phyloP scores from a whole-genome alignment of 1,140 invertebrate species.

The Lineus longissimus region DNA sequence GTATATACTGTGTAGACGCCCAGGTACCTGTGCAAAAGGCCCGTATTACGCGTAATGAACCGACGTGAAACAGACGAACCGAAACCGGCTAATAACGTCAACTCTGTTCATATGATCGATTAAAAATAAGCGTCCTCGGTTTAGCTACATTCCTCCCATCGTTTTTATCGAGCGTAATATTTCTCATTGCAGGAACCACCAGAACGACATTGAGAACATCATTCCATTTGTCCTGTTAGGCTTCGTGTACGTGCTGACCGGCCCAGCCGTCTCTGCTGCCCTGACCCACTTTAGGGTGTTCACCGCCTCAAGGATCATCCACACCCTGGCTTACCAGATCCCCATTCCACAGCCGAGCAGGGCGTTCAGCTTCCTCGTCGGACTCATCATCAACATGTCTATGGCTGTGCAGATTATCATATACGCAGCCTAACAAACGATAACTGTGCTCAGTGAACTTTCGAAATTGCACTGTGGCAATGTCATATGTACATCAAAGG shows the following conservation, averaged over 20 bases:
- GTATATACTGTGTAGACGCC: too few species aligned
- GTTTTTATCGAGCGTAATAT: neutral
- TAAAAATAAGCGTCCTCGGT: neutral
- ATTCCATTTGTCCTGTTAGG: slow-evolving; percentile 62
- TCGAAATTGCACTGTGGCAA: too few species aligned
- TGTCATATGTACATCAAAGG: too few species aligned
- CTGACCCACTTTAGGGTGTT: slow-evolving; percentile 61
- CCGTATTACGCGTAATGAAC: too few species aligned
- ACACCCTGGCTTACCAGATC: slow-evolving; percentile 61
- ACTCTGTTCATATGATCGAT: neutral
- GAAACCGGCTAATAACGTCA: neutral
- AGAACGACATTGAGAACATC: slow-evolving; percentile 70
- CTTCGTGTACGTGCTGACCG: slow-evolving; percentile 61
- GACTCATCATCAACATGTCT: slow-evolving; percentile 55
- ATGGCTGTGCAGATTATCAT: slow-evolving; percentile 47
- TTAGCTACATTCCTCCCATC: slow-evolving; percentile 5
- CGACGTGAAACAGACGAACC: neutral
- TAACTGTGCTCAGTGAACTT: too few species aligned
- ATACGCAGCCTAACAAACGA: too few species aligned
- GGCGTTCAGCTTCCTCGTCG: slow-evolving; percentile 57
- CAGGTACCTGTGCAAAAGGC: too few species aligned
- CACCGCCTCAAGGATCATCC: slow-evolving; percentile 58
- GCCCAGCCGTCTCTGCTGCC: slow-evolving; percentile 58
- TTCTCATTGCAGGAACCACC: slow-evolving; percentile 60
- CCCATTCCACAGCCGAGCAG: slow-evolving; percentile 61